Percentiles rank a stretch among this genome's conserved stretches.
Conservation (phyloP, 2,888 invertebrate genomes). For the Protophormia terraenovae region DNA sequence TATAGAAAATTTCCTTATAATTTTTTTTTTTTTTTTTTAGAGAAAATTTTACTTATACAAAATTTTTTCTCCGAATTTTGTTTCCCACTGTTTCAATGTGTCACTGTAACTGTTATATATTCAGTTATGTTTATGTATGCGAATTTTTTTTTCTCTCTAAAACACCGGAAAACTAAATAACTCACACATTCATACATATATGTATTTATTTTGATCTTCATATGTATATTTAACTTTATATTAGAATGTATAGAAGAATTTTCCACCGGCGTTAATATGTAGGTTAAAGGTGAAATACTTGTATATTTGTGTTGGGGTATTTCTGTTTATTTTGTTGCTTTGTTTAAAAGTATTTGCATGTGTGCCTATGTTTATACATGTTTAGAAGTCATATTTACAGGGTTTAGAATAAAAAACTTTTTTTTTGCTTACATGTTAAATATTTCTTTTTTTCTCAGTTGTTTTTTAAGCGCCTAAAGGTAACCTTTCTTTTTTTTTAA, state of each 20-base stretch:
- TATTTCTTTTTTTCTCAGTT: not conserved
- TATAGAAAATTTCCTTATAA: too few species aligned
- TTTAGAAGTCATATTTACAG: conserved; percentile 31
- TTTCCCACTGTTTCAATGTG: not conserved
- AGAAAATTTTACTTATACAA: too few species aligned
- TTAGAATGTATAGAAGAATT: not conserved
- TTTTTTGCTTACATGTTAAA: conserved; percentile 14
- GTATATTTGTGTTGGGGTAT: too few species aligned
- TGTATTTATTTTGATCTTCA: not conserved
- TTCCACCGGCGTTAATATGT: conserved; percentile 28
- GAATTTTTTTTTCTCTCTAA: not conserved
- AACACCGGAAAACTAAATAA: conserved; percentile 35
- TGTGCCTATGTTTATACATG: conserved; percentile 11
- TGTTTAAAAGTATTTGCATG: conserved; percentile 2
- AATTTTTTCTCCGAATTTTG: too few species aligned
- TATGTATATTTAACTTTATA: not conserved
- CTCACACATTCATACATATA: not conserved
- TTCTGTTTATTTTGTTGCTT: too few species aligned
- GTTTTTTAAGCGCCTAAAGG: conserved; percentile 21
- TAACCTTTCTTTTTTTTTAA: conserved; percentile 15
- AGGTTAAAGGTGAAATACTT: conserved; percentile 45
- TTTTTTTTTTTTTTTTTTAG: too few species aligned
- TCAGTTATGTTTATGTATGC: not conserved
- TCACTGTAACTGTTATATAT: not conserved
- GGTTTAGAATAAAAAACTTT: not conserved